A percentile compares a stretch with the other conserved stretches of the same genome.
These are phyloP conservation scores for Pygocentrus nattereri DNA, from an alignment of 2,797 vertebrate genomes.

Conservation along the genomic window DNA sequence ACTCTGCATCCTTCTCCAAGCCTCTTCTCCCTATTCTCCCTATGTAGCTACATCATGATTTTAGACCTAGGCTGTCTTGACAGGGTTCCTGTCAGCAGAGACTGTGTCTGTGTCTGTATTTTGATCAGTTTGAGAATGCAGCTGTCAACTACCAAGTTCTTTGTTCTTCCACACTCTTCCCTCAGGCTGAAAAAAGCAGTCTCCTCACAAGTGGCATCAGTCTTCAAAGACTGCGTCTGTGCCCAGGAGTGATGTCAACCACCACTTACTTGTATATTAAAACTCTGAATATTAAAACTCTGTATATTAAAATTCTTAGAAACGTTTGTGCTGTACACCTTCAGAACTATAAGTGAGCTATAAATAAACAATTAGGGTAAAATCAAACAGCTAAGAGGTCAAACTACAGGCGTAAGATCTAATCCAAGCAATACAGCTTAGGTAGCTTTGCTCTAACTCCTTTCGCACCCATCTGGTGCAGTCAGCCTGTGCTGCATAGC, in stretches of 20 bases:
- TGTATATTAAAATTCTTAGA: too few relatives aligned
- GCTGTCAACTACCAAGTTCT: neutral
- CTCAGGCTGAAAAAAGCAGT: neutral
- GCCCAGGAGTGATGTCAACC: neutral
- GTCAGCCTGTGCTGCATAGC: neutral
- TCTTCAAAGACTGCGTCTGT: neutral
- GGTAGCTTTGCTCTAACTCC: constrained; percentile 3
- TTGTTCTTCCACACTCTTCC: neutral
- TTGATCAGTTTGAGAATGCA: neutral
- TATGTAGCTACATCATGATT: neutral
- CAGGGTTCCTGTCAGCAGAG: neutral
- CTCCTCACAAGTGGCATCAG: neutral
- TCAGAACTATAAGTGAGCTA: neutral
- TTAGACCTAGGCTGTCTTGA: too few relatives aligned
- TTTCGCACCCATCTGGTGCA: constrained; percentile 10
- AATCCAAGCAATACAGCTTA: constrained; percentile 7
- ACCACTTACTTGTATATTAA: neutral
- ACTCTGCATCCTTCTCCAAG: neutral
- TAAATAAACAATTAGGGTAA: neutral
- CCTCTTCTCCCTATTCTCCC: neutral
- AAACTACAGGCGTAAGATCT: neutral
- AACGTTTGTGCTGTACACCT: too few relatives aligned
- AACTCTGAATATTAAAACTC: too few relatives aligned
- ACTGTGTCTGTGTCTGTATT: neutral
- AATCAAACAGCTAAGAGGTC: neutral